Evolutionary conservation across 2,888 invertebrate genomes (phyloP), one percentile per base, ranked within the genome.

Genomic region (Herminia tarsipennalis): DNA sequence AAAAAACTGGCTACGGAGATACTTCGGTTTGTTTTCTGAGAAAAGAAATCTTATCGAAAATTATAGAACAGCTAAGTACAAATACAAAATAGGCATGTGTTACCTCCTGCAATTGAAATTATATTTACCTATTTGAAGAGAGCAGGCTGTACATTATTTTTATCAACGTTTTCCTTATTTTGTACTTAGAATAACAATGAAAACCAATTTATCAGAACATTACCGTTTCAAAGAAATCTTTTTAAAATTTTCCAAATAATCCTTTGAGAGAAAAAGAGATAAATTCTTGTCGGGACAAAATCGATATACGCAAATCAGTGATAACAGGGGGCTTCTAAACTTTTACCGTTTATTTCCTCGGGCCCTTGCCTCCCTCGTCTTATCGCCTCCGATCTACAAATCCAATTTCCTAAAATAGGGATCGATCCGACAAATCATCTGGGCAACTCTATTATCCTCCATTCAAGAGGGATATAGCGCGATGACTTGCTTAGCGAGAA

Each of bases 391-490:
- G 85, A 92, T 92, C 92, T 90, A 90, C 91, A 92, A 90, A 92
- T 92, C 92, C 92, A 92, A 92, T 92, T 91, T 92, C 91, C 91
- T 83, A 87, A 91, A 92, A 90, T 91, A 91, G 92, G 88, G 85
- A 87, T 88, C 86, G 88, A 92, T 92, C 86, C 88, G 88, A 91
- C 92, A 92, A 92, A 92, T 92, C 92, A 92, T 92, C 86, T 86
- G 85, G 82, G 78, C 80, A 77, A 86, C 83, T 88, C 85, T 82
- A 86, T 88, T 86, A 88, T 84, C 67, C 75, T 64, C 67, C 60
- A 68, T 73, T 73, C 59, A 69, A 64, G 39, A 57, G 68, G 67
- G 64, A 64, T 66, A 76, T 71, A 57, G 64, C 49, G 50, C 67
- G 75, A 71, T 72, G 76, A 72, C 76, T 76, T 66, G 75, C 73